Percentiles rank a stretch among this genome's conserved stretches.
Conservation (phyloP, 2,113 vertebrate species). For the Macroglossus sobrinus region DNA sequence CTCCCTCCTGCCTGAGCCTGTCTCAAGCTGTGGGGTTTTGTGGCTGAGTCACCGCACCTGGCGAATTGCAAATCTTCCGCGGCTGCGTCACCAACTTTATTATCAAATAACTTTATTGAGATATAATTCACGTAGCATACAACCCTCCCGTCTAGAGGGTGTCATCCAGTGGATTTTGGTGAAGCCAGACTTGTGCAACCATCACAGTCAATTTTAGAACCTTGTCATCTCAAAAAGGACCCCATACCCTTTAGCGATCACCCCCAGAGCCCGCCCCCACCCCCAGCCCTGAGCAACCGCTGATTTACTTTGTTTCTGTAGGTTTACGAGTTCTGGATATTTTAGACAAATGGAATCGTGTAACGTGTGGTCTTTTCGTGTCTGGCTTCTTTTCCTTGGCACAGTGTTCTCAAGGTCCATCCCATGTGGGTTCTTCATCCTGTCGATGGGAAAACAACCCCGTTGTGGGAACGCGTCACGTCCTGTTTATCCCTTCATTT, state of each 20-base stretch:
- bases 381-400: neutral
- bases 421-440: neutral
- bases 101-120: neutral
- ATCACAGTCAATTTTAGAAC: neutral
- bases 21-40: neutral
- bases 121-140: neutral
- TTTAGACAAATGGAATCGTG: neutral
- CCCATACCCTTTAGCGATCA: neutral
- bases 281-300: neutral
- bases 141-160: rapidly evolving
- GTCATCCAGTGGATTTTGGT: neutral
- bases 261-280: no score
- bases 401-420: neutral
- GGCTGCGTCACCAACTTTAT: neutral
- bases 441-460: neutral
- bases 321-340: neutral
- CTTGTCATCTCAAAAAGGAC: neutral
- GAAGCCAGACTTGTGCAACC: neutral
- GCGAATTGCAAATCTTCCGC: neutral
- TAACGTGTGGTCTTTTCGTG: no score
- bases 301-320: neutral
- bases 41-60: rapidly evolving
- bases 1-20: rapidly evolving
- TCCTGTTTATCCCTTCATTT: no score
- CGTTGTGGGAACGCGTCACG: rapidly evolving